phyloP scores from a whole-genome alignment of 2,888 invertebrate genomes.

The Xanthorhoe spadicearia region DNA sequence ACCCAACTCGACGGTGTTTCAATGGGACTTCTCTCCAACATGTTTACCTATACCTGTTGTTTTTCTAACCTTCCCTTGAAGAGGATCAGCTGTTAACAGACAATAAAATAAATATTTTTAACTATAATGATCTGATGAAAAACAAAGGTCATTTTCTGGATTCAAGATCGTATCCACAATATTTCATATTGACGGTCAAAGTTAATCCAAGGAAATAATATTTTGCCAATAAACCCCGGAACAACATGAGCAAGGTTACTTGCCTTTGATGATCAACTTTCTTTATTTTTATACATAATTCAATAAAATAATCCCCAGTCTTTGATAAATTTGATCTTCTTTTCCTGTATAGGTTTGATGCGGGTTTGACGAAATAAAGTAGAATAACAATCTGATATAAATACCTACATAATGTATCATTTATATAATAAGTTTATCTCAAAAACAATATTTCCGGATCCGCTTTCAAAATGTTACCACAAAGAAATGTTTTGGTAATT shows the following conservation, averaged over 20 bases:
- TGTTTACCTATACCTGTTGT: neutral
- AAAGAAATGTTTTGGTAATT: too few relatives aligned
- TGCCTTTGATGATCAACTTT: too few relatives aligned
- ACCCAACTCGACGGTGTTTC: neutral
- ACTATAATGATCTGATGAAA: neutral
- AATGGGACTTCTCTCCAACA: neutral
- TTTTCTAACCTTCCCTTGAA: neutral
- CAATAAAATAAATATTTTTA: conserved; percentile 1
- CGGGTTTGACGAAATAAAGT: too few relatives aligned
- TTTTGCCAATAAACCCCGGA: neutral
- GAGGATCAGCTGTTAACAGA: neutral
- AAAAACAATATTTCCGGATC: too few relatives aligned
- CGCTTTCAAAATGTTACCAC: too few relatives aligned
- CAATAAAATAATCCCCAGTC: too few relatives aligned
- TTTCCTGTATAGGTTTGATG: too few relatives aligned
- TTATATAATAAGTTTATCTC: too few relatives aligned
- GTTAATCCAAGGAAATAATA: neutral
- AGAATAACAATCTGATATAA: too few relatives aligned
- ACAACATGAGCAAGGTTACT: neutral
- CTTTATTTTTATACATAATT: too few relatives aligned
- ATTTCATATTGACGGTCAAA: neutral
- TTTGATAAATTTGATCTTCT: too few relatives aligned
- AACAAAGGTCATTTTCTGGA: neutral
- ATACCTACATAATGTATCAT: too few relatives aligned
- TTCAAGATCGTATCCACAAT: neutral